phyloP scores from a whole-genome alignment of 64 coral and sea anemone genomes.

The Stylophora pistillata region DNA sequence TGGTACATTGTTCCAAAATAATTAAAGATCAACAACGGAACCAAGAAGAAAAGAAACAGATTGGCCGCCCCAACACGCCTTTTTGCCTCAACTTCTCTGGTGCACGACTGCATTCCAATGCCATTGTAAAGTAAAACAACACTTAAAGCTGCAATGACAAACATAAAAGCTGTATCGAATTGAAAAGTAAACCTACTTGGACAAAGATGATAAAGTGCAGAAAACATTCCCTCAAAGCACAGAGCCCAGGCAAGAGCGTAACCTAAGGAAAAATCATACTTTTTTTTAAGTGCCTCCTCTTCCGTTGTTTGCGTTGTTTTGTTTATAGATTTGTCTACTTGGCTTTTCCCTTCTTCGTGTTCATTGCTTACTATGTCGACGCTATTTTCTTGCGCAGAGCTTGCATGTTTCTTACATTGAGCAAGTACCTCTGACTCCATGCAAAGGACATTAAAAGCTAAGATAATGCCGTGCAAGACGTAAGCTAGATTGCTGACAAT shows the following conservation, averaged over 20 bases:
- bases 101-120: background rate
- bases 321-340: too few species aligned
- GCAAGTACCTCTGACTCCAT: conserved; percentile 59
- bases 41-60: conserved; percentile 63
- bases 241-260: conserved; percentile 85
- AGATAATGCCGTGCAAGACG: conserved; percentile 57
- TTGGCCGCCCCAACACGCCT: conserved; percentile 48
- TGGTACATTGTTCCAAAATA: conserved; percentile 68
- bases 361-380: too few species aligned
- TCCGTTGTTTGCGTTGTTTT: too few species aligned
- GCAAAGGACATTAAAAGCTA: conserved; percentile 41
- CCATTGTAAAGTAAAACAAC: conserved; percentile 65
- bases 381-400: too few species aligned
- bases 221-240: conserved; percentile 75
- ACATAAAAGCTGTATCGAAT: conserved; percentile 85
- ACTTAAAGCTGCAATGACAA: conserved; percentile 51
- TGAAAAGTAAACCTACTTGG: conserved; percentile 67
- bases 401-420: conserved; percentile 22
- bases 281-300: too few species aligned
- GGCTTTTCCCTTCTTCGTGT: too few species aligned
- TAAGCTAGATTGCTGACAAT: conserved; percentile 64
- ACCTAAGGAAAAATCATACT: conserved; percentile 29
- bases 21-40: conserved; percentile 62
- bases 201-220: conserved; percentile 71
- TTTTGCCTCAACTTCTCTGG: background rate